phyloP scores from a whole-genome alignment of 2,113 vertebrate genomes.

The Oryzias melastigma region DNA sequence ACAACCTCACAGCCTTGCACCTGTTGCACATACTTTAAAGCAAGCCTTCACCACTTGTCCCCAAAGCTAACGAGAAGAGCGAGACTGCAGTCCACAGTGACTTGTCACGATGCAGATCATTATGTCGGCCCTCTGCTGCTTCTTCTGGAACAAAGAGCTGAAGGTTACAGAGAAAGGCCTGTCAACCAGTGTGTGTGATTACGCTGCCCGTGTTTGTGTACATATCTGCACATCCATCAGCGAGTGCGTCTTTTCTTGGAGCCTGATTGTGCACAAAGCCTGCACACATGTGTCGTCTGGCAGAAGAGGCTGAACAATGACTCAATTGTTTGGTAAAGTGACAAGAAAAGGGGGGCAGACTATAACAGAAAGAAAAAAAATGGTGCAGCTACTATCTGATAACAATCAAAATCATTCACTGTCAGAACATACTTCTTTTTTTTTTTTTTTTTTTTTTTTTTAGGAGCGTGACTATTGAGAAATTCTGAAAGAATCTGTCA shows the following conservation, averaged over 20 bases:
- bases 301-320: conserved; percentile 45
- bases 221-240: conserved; percentile 20
- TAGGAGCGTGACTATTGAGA: conserved; percentile 2
- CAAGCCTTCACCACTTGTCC: background rate
- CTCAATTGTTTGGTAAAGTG: conserved; percentile 48
- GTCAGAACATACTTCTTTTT: conserved; percentile 10
- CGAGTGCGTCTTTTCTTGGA: conserved; percentile 25
- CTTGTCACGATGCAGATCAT: conserved; percentile 33
- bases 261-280: conserved; percentile 18
- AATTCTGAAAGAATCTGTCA: background rate
- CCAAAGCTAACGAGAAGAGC: conserved; percentile 1
- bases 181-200: conserved; percentile 36
- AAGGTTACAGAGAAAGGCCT: conserved; percentile 49
- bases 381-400: conserved; percentile 35
- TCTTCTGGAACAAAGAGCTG: conserved; percentile 51
- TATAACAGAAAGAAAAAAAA: conserved; percentile 24
- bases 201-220: conserved; percentile 35
- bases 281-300: conserved; percentile 33
- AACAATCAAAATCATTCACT: conserved; percentile 48
- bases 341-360: conserved; percentile 28
- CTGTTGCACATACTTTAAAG: too few relatives aligned
- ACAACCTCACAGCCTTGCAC: too few relatives aligned
- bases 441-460: background rate
- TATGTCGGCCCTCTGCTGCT: conserved; percentile 34
- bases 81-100: conserved; percentile 9